Evolutionary conservation across 2,797 vertebrate species (phyloP).

Genomic region (Acomys russatus): DNA sequence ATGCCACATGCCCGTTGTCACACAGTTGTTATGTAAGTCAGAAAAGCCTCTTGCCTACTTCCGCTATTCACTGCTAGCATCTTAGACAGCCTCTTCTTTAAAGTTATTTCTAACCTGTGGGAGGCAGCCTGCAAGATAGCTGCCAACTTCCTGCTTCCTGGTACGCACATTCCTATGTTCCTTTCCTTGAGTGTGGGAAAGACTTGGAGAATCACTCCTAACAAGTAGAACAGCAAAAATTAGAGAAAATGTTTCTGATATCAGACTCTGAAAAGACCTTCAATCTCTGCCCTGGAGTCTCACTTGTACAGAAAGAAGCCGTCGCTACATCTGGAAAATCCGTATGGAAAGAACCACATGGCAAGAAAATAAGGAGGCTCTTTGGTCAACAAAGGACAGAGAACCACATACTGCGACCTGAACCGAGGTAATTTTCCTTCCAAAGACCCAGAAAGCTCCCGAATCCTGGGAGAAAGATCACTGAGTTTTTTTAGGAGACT

Average conservation of each 20-base stretch:
- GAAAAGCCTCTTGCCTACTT: conserved; percentile 13
- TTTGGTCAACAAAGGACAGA: not conserved
- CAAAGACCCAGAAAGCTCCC: not conserved
- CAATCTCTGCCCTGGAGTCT: not conserved
- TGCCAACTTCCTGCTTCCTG: not conserved
- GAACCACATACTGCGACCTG: not conserved
- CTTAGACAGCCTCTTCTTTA: not conserved
- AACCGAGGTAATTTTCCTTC: conserved; percentile 5
- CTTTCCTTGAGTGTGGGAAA: not conserved
- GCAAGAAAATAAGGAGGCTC: not conserved
- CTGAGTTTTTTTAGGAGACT: not conserved
- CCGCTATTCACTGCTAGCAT: not conserved
- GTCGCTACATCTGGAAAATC: not conserved
- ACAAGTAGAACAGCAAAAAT: not conserved
- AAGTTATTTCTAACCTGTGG: not conserved
- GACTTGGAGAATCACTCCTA: not conserved
- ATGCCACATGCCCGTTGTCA: not conserved
- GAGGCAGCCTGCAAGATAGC: not conserved
- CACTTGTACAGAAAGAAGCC: not conserved
- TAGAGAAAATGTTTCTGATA: conserved; percentile 20
- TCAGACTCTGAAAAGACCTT: not conserved
- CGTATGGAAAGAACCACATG: not conserved
- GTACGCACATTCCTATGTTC: not conserved
- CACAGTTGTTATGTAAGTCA: not conserved
- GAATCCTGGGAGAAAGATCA: not conserved